phyloP scores from a whole-genome alignment of 2,113 vertebrate species.

The Nothoprocta perdicaria region DNA sequence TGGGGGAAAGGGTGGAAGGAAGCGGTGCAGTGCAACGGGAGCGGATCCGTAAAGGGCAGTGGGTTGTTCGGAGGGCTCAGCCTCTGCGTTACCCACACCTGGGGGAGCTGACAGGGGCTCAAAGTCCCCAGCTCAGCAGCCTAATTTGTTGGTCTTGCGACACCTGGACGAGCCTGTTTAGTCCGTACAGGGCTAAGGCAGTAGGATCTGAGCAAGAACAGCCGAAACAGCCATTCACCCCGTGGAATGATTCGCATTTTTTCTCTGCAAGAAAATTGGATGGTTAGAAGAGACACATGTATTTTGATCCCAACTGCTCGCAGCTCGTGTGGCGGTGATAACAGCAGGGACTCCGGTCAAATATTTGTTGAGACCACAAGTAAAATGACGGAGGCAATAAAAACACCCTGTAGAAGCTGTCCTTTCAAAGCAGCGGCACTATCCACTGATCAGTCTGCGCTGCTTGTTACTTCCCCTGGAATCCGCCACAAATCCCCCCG shows the following conservation, averaged over 20 bases:
- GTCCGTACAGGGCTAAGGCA: neutral
- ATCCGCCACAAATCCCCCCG: neutral
- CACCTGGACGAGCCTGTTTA: neutral
- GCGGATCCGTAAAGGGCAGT: neutral
- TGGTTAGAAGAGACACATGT: neutral
- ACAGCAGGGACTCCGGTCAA: neutral
- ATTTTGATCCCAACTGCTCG: neutral
- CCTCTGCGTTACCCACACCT: neutral
- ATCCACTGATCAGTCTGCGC: neutral
- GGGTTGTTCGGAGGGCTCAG: neutral
- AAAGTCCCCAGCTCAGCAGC: no score
- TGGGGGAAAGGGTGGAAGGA: neutral
- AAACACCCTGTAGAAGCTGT: neutral
- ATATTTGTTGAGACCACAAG: neutral
- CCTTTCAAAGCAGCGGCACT: neutral
- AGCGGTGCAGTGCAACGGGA: rapidly evolving
- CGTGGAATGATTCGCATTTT: neutral
- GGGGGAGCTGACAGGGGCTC: neutral
- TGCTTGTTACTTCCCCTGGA: neutral
- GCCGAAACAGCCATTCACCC: neutral
- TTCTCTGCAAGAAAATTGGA: neutral
- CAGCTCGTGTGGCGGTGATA: neutral
- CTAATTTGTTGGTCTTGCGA: neutral
- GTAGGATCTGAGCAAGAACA: neutral
- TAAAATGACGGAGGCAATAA: neutral